Evolutionary conservation across 64 coral and sea anemone genomes (phyloP).

Genomic region (Montipora foliosa): DNA sequence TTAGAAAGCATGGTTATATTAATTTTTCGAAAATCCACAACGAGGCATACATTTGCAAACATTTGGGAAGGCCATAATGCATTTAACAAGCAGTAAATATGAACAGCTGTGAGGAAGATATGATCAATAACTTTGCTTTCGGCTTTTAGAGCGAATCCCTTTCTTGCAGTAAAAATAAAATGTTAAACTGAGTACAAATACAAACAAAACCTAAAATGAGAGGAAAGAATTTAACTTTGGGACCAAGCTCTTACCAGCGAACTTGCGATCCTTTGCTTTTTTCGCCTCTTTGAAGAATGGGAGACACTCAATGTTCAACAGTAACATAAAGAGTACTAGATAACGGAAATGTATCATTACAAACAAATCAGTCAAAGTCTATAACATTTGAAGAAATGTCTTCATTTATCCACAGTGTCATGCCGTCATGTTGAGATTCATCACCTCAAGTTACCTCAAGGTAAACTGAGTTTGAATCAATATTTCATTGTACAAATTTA

Average conservation of each 20-base stretch:
- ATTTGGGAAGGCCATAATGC: too few species aligned
- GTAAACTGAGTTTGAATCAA: slow-evolving; percentile 8
- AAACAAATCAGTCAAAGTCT: not conserved
- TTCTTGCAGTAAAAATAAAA: not conserved
- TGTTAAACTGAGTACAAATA: not conserved
- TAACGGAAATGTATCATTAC: not conserved
- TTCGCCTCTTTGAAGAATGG: not conserved
- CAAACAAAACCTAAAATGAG: not conserved
- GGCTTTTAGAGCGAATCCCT: too few species aligned
- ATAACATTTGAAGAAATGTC: not conserved
- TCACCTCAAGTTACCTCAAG: not conserved
- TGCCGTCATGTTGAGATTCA: not conserved
- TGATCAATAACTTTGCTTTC: too few species aligned
- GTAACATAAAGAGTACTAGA: not conserved
- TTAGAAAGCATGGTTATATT: too few species aligned
- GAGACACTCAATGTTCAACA: not conserved
- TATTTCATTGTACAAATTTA: slow-evolving; percentile 5
- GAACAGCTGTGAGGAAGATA: too few species aligned
- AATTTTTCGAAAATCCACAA: too few species aligned
- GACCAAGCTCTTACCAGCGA: not conserved
- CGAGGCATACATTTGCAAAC: too few species aligned
- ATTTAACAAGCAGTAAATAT: too few species aligned
- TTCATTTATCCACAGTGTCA: not conserved
- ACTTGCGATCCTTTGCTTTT: not conserved
- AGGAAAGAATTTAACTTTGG: not conserved